phyloP scores from a whole-genome alignment of 2,113 vertebrate genomes.

The Sylvia atricapilla region DNA sequence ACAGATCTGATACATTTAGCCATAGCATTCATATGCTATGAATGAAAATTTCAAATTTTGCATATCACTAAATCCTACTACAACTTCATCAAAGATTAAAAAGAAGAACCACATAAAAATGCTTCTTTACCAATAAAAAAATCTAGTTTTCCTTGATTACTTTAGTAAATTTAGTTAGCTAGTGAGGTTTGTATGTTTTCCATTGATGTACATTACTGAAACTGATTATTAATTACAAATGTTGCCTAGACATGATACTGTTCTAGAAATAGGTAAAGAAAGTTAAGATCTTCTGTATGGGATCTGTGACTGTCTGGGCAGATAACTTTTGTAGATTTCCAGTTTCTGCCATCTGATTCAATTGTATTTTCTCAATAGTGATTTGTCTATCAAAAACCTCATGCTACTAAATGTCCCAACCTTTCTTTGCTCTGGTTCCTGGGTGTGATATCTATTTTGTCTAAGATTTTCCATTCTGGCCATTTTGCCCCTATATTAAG shows the following conservation, averaged over 20 bases:
- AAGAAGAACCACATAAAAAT: not conserved
- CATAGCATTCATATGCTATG: not conserved
- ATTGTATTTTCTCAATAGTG: not conserved
- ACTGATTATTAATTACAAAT: not conserved
- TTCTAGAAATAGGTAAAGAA: not conserved
- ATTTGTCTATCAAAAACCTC: not conserved
- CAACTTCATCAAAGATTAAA: not conserved
- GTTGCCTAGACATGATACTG: not conserved
- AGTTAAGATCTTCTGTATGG: not conserved
- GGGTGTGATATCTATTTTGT: not conserved
- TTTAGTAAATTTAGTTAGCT: not conserved
- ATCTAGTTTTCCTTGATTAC: not conserved
- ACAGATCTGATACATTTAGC: not conserved
- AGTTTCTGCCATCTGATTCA: not conserved
- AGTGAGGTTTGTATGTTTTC: not conserved
- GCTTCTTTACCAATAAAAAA: not conserved
- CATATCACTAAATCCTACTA: not conserved
- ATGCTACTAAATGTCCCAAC: not conserved
- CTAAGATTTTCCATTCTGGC: not conserved
- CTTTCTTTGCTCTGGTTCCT: not conserved
- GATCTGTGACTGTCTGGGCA: not conserved
- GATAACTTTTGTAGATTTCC: not conserved
- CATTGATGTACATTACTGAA: not conserved
- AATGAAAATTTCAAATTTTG: not conserved
- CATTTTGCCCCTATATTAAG: not conserved